Base-by-base conservation (phyloP, 2,113 vertebrate genomes). In the Myocastor coypus region DNA sequence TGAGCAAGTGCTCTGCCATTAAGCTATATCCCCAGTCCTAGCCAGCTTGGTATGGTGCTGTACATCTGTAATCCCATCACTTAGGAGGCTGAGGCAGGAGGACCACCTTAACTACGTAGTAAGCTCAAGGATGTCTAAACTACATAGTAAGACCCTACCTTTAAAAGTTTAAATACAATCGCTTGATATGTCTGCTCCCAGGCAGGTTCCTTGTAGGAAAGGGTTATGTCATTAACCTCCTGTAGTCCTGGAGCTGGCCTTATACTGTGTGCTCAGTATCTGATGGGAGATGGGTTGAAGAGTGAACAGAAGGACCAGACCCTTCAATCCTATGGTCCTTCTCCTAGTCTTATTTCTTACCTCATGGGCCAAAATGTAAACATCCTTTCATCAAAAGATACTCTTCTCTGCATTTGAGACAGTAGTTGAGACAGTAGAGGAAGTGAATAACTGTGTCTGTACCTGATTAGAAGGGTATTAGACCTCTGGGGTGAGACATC, bases 301-400 rank as follows among this genome's bases (percentile, higher is more conserved):
- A 22, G 61, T 59, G 24, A 57, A 28, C 87, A 89, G 77, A 94
- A 37, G 80, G 30, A 68, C 32, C 16, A 80, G 30, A 68, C 32
- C 16, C 46, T 32, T 87, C 17, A 24, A 87, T 77, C 57, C 50
- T 26, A n/a, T 82, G 37, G 19, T 66, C 37, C 92, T 88, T 86
- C 87, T 86, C 16, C 1, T 22, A 0, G 6, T 94, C 46, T 91
- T 85, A 82, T 88, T 94, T 94, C 75, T 93, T 97, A 75, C 30
- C 63, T 81, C 59, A 37, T 78, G 37, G 55, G 83, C 50, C 64
- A 95, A 90, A 93, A 92, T 87, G 28, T 40, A 92, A 88, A 61
- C 40, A 83, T 42, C 40, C 14, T 92, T 10, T 20, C 28, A 91
- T 68, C 87, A 66, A 83, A 83, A 87, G 63, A 81, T 24, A 22